Evolutionary conservation across 2,797 vertebrate genomes (phyloP), one percentile per base, ranked within the genome.

Genomic region (Neopelma chrysocephalum): DNA sequence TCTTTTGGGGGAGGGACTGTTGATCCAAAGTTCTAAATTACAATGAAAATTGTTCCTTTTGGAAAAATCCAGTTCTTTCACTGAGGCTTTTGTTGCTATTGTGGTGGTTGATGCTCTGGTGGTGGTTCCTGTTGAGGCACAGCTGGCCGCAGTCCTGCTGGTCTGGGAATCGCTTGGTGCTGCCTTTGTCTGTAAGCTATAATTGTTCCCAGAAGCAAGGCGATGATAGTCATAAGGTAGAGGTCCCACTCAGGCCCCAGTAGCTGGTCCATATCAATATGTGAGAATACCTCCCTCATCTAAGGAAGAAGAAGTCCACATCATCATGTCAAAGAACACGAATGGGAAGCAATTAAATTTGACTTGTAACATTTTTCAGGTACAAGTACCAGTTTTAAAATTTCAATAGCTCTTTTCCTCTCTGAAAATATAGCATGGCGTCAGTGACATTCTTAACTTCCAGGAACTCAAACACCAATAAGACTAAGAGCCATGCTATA

Each of bases 201-300:
- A 87, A 99, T 98, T 19, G 99, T 99, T 89, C 99, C 99, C 81
- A 99, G 92, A 27, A 99, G 98, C 96, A 99, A 97, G 4, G 99
- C 99, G 34, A 99, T 99, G 96, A 99, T 98, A 1, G 99, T 99
- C 99, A 99, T 99, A 98, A 99, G 99, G 98, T 99, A 99, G 95
- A 99, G 99, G 97, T 99, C 99, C 99, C 99, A 99, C 97, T 99
- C 99, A 0, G 99, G 99, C 61, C 99, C 99, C 93, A 99, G 97
- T 47, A 99, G 96, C 98, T 99, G 99, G 96, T 99, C 99, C 98
- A 99, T 98, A 94, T 99, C 99, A 97, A 99, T 98, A 79, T 99
- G 98, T 85, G 98, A 97, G 76, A 99, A 87, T 51, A 99, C 38
- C 80, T 99, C 99, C 71, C 98, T 98, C 92, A 99, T 89, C 99